phyloP scores from a whole-genome alignment of 2,113 vertebrate species.

The Tichodroma muraria region DNA sequence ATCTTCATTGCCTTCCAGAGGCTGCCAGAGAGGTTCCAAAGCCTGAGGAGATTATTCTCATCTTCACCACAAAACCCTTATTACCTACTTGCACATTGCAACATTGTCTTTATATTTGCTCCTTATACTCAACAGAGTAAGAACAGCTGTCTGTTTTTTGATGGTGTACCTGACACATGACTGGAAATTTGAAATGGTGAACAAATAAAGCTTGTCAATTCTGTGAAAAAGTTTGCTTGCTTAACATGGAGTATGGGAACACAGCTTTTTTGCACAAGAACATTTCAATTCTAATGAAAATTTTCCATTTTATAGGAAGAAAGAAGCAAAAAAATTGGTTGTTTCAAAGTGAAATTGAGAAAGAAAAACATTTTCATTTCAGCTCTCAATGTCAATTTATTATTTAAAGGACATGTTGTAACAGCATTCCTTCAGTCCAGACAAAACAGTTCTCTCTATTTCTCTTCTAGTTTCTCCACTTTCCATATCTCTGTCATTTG shows the following conservation, averaged over 20 bases:
- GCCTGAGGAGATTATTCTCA: not conserved
- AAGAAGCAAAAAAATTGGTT: not conserved
- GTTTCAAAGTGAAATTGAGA: not conserved
- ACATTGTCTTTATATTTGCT: not conserved
- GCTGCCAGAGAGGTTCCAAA: not conserved
- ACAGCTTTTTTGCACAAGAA: not conserved
- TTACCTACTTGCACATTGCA: not conserved
- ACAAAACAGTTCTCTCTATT: conserved; percentile 22
- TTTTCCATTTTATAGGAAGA: not conserved
- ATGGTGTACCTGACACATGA: not conserved
- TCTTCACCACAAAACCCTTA: not conserved
- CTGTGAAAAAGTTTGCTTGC: not conserved
- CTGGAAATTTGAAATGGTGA: not conserved
- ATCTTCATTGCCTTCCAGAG: not conserved
- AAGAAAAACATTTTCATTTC: not conserved
- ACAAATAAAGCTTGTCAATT: not conserved
- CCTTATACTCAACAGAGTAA: not conserved
- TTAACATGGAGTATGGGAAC: not conserved
- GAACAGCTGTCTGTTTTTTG: not conserved
- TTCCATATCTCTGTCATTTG: not conserved
- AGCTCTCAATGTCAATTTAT: not conserved
- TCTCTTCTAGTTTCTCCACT: not conserved
- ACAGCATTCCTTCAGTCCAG: not conserved
- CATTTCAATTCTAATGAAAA: not conserved
- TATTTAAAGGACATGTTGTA: not conserved